Percentiles rank a stretch among this genome's conserved stretches.
Evolutionary conservation across 2,113 vertebrate genomes (phyloP).

Genomic region (Leptocoma aspasia): DNA sequence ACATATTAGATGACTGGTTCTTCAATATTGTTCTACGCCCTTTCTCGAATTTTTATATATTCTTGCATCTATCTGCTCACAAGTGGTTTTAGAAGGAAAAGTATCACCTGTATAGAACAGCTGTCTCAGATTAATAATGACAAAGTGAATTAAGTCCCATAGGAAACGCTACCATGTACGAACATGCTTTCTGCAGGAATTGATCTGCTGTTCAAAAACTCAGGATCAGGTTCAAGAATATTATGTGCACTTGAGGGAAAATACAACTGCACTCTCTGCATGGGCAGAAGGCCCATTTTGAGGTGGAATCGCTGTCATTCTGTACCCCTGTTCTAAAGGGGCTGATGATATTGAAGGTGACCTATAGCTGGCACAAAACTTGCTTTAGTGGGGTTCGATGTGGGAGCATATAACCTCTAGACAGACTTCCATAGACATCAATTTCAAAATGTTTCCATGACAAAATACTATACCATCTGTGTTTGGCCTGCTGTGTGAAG

Average conservation of each 20-base stretch:
- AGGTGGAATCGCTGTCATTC: neutral
- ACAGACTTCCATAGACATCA: neutral
- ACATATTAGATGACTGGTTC: neutral
- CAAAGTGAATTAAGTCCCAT: neutral
- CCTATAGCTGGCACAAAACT: neutral
- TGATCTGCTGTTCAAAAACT: neutral
- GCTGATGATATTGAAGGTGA: neutral
- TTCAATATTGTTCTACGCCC: neutral
- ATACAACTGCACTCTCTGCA: neutral
- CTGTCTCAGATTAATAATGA: neutral
- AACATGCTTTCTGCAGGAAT: neutral
- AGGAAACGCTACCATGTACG: neutral
- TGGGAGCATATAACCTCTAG: neutral
- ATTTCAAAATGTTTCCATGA: neutral
- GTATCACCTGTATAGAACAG: neutral
- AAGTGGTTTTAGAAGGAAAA: neutral
- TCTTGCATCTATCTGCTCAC: neutral
- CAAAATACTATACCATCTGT: neutral
- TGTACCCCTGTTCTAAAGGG: neutral
- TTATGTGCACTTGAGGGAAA: neutral
- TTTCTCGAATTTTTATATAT: neutral
- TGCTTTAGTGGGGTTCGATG: fast-evolving
- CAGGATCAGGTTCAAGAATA: neutral
- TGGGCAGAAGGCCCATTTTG: neutral
- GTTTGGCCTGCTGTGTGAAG: neutral